Evolutionary conservation across 1,140 invertebrate genomes (phyloP), one percentile per base, ranked within the genome.

Genomic region (Diprion similis): DNA sequence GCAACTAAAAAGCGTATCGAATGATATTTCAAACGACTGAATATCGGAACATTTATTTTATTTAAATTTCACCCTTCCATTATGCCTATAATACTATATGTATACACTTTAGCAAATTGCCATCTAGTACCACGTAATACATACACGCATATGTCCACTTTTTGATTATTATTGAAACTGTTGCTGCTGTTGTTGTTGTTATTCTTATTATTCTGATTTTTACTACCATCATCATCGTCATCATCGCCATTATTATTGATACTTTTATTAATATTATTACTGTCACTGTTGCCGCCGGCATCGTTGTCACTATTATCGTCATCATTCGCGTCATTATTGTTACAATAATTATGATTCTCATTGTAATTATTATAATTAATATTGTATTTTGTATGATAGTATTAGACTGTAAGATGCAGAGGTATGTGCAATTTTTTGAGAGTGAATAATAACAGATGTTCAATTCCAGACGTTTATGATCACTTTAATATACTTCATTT

Each of bases 401-500:
- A 85, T 81, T 85, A 78, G 83, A 83, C 75, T 81, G 81, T 83
- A 81, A 85, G 80, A 85, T 85, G 81, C 80, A 79, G 24, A 84
- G 73, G 78, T 84, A 85, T 78, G 79, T 83, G 83, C 83, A 86
- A 85, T 85, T 85, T 85, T 83, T 82, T 79, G 83, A 85, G 81
- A 83, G 85, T 83, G 81, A 86, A 85, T 86, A 86, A 86, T 86
- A 86, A 85, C 85, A 84, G 82, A 85, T 85, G 85, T 86, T 85
- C 83, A 85, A 84, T 80, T 80, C 24, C 24, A 37, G 24, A 37
- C 24, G 24, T 6, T 37, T 37, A 37, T 37, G 2, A 37, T 37
- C 6, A 37, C 24, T 37, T 37, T 37, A 37, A n/a, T n/a, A n/a
- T n/a, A n/a, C n/a, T n/a, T n/a, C n/a, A n/a, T n/a, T n/a, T n/a